Conservation (phyloP, 2,888 invertebrate species). For the Heliconius sara region DNA sequence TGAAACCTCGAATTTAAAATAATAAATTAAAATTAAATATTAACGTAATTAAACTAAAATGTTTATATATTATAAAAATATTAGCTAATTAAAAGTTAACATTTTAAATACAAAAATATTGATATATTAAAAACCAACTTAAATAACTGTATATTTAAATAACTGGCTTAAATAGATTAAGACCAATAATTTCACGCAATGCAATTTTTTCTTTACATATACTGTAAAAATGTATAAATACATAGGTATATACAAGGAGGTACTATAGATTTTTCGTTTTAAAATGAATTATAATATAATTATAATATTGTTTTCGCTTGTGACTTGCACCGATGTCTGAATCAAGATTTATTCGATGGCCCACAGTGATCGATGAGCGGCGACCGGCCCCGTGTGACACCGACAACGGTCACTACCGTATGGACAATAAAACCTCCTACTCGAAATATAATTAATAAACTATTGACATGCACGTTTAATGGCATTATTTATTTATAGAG, state of each 20-base stretch:
- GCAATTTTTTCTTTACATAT: neutral
- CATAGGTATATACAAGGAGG: neutral
- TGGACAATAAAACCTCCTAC: conserved; percentile 46
- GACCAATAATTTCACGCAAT: neutral
- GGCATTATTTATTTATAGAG: conserved; percentile 28
- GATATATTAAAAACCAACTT: neutral
- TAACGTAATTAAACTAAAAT: neutral
- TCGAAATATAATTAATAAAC: conserved; percentile 45
- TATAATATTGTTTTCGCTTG: conserved; percentile 17
- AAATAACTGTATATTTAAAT: neutral
- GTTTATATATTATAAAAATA: neutral
- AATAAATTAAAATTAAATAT: conserved; percentile 31
- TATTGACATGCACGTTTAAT: conserved; percentile 40
- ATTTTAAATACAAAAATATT: neutral
- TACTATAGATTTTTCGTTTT: neutral
- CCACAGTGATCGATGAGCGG: conserved; percentile 77
- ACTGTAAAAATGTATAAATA: neutral
- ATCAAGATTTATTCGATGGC: conserved; percentile 76
- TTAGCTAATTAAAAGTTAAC: neutral
- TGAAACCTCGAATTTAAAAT: conserved; percentile 28
- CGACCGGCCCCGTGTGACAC: conserved; percentile 55
- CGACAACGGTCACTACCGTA: conserved; percentile 73
- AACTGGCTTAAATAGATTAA: neutral
- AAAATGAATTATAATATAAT: neutral
- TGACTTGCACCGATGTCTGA: conserved; percentile 44